Evolutionary conservation across 2,888 invertebrate species (phyloP), one percentile per base, ranked within the genome.

Genomic region (Heteromurus nitidus): DNA sequence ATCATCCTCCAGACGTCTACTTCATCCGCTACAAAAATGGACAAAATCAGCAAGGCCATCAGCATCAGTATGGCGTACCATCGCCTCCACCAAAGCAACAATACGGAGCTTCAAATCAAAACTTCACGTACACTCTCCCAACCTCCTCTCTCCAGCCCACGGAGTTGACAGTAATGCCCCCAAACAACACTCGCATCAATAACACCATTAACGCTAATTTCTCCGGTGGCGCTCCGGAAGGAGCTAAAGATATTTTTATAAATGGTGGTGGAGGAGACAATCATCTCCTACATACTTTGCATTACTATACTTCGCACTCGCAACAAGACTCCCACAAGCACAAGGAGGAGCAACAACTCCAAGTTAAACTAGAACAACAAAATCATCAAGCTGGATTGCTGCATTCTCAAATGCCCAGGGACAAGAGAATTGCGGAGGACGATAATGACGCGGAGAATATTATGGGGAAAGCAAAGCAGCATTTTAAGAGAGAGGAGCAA

Each of bases 1-100:
- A 77, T 18, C 53, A 58, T 30, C 65, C 80, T 62, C 83, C 83
- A 22, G 76, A 80, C 30, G 83, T 77, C 3, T 77, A 28, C 28
- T 82, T 72, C 44, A 65, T 80, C 30, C 64, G 64, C 0, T 80
- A 80, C 24, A 80, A 80, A 47, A 50, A 30, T 11, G 13, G 22
- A 5, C 36, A 64, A 24, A 31, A 67, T 3, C 28, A 53, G 2
- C 44, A 26, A 20, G 47, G 28, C 16, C 44, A 75, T n/a, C 31
- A 53, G 13, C 65, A 75, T 18, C 55, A 53, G n/a, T 53, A 67
- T 58, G 67, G 53, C 20, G 13, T 18, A 9, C 55, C 69, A 22
- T 77, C 76, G 20, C 16, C 58, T 20, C 74, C 65, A 1, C 64
- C 64, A 16, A 44, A 73, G 36, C 7, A 36, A 13, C 65, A 75